phyloP scores from a whole-genome alignment of 2,888 invertebrate genomes.

The Thyatira batis region DNA sequence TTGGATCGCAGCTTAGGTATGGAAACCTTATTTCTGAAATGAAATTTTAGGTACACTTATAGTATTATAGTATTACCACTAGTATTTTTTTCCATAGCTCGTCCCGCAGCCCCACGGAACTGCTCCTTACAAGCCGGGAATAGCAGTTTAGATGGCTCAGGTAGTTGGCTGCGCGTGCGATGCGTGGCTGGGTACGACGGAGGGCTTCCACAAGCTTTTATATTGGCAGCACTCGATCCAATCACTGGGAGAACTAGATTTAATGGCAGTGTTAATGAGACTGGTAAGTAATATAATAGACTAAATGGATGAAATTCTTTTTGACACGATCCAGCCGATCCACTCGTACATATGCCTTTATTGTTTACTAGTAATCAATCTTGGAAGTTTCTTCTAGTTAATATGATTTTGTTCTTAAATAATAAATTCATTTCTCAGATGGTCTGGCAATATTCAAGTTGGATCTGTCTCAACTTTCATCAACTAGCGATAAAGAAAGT shows the following conservation, averaged over 20 bases:
- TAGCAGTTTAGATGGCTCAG: conserved; percentile 68
- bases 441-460: conserved; percentile 73
- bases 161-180: conserved; percentile 86
- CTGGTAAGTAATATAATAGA: conserved; percentile 54
- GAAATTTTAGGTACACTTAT: too few species aligned
- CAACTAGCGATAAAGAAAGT: conserved; percentile 62
- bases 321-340: too few species aligned
- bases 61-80: too few species aligned
- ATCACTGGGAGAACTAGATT: conserved; percentile 86
- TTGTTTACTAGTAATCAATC: too few species aligned
- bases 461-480: conserved; percentile 84
- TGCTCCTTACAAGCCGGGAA: conserved; percentile 89
- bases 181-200: conserved; percentile 95
- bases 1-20: too few species aligned
- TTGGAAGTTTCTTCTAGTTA: too few species aligned
- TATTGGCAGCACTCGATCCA: conserved; percentile 91
- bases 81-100: conserved; percentile 72
- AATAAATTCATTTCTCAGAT: conserved; percentile 46
- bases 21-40: too few species aligned
- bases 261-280: conserved; percentile 85
- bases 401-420: too few species aligned
- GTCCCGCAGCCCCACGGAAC: conserved; percentile 91
- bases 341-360: too few species aligned
- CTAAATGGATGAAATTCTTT: too few species aligned
- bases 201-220: conserved; percentile 92